Evolutionary conservation across 2,113 vertebrate species (phyloP).

Genomic region (Varanus salvator): DNA sequence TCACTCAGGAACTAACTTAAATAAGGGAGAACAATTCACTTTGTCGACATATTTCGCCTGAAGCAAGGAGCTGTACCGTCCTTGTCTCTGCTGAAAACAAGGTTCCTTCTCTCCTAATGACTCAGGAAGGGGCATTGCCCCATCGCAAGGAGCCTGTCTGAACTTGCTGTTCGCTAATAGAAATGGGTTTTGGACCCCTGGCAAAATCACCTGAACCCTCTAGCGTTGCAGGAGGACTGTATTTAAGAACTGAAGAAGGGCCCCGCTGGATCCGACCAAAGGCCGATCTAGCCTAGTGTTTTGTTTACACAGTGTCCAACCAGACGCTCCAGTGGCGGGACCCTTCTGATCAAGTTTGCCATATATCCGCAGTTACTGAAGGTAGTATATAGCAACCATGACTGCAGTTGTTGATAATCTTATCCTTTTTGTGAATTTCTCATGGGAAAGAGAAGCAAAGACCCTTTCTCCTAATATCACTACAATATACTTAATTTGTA

Average conservation of each 20-base stretch:
- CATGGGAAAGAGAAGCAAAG: too few species aligned
- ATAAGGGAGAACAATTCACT: neutral
- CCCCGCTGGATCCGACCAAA: neutral
- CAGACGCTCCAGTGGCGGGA: neutral
- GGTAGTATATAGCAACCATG: neutral
- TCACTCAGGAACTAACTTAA: neutral
- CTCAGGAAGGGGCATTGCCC: neutral
- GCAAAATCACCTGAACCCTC: neutral
- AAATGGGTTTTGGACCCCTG: neutral
- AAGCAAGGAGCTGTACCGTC: neutral
- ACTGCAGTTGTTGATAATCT: neutral
- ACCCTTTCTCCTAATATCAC: too few species aligned
- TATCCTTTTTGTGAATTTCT: too few species aligned
- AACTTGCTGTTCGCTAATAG: neutral
- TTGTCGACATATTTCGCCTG: neutral
- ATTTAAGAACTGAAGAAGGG: neutral
- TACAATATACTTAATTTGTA: neutral
- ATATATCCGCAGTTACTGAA: neutral
- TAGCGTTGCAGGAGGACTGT: neutral
- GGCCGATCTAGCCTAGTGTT: neutral
- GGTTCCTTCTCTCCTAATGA: neutral
- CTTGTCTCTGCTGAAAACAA: neutral
- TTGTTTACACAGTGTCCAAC: neutral
- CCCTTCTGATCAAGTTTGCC: neutral
- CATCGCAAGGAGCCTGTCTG: neutral